Evolutionary conservation across 1,140 invertebrate genomes (phyloP), one percentile per base, ranked within the genome.

Genomic region (Ectropis grisescens): DNA sequence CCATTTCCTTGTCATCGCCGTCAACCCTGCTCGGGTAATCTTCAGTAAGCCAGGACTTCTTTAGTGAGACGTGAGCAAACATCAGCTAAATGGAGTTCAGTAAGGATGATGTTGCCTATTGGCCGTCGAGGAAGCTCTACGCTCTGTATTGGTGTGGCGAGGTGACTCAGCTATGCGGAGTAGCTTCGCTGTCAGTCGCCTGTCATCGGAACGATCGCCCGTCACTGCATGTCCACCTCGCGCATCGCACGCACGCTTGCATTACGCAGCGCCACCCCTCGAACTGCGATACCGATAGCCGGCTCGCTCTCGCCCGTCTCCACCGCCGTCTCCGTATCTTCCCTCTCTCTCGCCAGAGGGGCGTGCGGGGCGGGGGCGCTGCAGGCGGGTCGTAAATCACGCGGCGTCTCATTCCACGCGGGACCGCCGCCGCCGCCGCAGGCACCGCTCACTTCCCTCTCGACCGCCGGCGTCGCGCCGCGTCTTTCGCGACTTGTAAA

Each of bases 321-420:
- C 35, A 32, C 30, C 41, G 11, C 11, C 22, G 12, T 9, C n/a
- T 11, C 14, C 2, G 31, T 11, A 26, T 45, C 54, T 33, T 37
- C 40, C 40, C 44, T 75, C 68, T 53, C 58, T 16, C 33, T 76
- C 68, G 47, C 23, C 32, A 41, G 60, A 48, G 61, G 50, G 61
- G 51, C 45, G 67, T 52, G 67, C 57, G 60, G 67, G 66, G 62
- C 56, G 64, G 61, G 69, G 68, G 58, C 54, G 66, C 64, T 79
- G 78, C 80, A 74, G 75, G 68, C 72, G 72, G 74, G 70, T 75
- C 76, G 74, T 81, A 81, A 82, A 81, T 81, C 76, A 78, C 72
- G 72, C 68, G 66, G 64, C 51, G 52, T 72, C 72, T 80, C 78
- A 81, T 79, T 80, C 75, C 75, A 75, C 71, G 76, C 78, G 78